Conservation (phyloP, 2,888 invertebrate genomes). For the Acheta domesticus region DNA sequence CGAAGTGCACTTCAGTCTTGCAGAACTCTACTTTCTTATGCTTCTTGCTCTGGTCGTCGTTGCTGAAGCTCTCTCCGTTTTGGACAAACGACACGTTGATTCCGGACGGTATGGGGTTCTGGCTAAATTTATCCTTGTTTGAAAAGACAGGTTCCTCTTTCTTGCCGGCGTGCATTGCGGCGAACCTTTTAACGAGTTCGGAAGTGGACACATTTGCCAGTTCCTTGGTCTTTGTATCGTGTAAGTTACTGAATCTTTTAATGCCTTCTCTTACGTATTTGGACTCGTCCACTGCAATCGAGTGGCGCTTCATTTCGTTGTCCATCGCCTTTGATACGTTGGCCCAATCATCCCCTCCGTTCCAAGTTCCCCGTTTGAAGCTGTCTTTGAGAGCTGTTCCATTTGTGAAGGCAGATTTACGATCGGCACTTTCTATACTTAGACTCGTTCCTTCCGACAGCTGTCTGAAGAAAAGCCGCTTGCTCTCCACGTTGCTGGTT, state of each 20-base stretch:
- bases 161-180: not conserved
- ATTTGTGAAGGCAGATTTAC: not conserved
- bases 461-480: slow-evolving; percentile 32
- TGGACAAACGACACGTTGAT: slow-evolving; percentile 23
- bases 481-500: slow-evolving; percentile 23
- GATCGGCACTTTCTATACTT: slow-evolving; percentile 21
- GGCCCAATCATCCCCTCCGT: slow-evolving; percentile 11
- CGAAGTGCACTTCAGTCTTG: slow-evolving; percentile 84
- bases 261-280: slow-evolving; percentile 30
- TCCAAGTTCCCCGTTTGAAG: slow-evolving; percentile 25
- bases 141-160: not conserved
- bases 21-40: slow-evolving; percentile 79
- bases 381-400: not conserved
- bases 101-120: not conserved
- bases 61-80: slow-evolving; percentile 30
- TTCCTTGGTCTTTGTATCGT: not conserved
- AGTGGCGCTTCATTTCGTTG: slow-evolving; percentile 52
- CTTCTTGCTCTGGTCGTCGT: slow-evolving; percentile 47
- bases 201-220: not conserved
- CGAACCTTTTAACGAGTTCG: slow-evolving; percentile 11
- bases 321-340: slow-evolving; percentile 32
- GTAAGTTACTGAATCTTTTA: slow-evolving; percentile 10
- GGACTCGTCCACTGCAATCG: slow-evolving; percentile 56
- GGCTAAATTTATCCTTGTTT: not conserved
- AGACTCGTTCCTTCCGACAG: slow-evolving; percentile 29